Base-by-base conservation (phyloP, 2,888 invertebrate species). In the Panzeria rudis region DNA sequence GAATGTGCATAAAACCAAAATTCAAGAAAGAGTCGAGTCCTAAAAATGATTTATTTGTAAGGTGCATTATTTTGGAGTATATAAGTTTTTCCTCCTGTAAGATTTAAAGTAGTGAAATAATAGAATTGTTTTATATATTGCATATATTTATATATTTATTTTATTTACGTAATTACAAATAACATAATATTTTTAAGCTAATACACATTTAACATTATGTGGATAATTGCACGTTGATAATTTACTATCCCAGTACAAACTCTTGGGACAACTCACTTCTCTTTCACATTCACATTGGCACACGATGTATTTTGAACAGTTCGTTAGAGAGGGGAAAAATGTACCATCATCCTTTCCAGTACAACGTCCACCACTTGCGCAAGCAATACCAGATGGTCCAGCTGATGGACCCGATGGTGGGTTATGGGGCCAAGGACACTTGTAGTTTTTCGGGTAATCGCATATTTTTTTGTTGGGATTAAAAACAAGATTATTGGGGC, bases 371-470 rank as follows among this genome's bases (percentile, higher is more conserved):
- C 83, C 59, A 59, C 61, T 84, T 3, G 79, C 9, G 25, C 87
- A 86, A 3, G 82, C 76, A 54, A 73, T 80, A 11, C 86, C 86
- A 5, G 84, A 85, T 62, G 86, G 84, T 9, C 86, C 85, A 11
- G 84, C 69, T 0, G 54, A 38, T 9, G 84, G 84, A 5, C 50
- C 69, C 1, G 64, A 61, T n/a, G 80, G 29, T 17, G 83, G 62
- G 1, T 50, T 75, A 71, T 62, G 61, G 7, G 78, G 54, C 85
- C 85, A 86, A 5, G 79, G 79, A 11, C 86, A 86, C 7, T 83
- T 79, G 13, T 79, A 83, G 56, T 79, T 83, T 20, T 79, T 29
- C 7, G 86, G 80, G 78, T 86, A 87, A 52, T 87, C 87, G 35
- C 88, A 88, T 8, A 66, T 62, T 50, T 86, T 59, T 13, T 11